Percentiles rank a stretch among this genome's conserved stretches.
These are phyloP conservation scores for Pyxicephalus adspersus DNA, from an alignment of 2,113 vertebrate species.

Conservation along the genomic window DNA sequence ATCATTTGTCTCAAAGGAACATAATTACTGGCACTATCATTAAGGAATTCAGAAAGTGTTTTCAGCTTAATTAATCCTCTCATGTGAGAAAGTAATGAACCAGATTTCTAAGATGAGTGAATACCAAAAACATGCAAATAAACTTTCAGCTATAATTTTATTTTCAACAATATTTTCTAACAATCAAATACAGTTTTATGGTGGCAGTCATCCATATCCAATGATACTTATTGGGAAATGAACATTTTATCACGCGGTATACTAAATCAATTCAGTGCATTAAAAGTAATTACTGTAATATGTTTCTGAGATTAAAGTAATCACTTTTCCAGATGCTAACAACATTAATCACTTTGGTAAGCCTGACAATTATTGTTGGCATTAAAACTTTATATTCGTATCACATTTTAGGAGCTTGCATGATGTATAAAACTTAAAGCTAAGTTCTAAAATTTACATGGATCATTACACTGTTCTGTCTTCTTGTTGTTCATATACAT, in stretches of 20 bases:
- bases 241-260: neutral
- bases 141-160: neutral
- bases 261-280: neutral
- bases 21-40: conserved; percentile 9
- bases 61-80: conserved; percentile 7
- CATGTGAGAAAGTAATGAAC: conserved; percentile 4
- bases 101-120: neutral
- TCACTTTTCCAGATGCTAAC: neutral
- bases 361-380: no score
- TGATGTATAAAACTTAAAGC: no score
- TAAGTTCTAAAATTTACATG: no score
- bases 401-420: no score
- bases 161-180: neutral
- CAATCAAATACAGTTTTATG: neutral
- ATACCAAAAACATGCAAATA: neutral
- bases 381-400: no score
- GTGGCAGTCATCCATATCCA: neutral
- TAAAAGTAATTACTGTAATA: neutral
- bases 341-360: neutral
- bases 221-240: neutral
- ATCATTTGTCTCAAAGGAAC: conserved; percentile 1
- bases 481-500: no score
- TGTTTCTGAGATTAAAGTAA: neutral
- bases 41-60: neutral
- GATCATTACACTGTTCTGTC: no score